These are phyloP conservation scores for Balaeniceps rex DNA, from an alignment of 2,113 vertebrate genomes.

Conservation along the genomic window DNA sequence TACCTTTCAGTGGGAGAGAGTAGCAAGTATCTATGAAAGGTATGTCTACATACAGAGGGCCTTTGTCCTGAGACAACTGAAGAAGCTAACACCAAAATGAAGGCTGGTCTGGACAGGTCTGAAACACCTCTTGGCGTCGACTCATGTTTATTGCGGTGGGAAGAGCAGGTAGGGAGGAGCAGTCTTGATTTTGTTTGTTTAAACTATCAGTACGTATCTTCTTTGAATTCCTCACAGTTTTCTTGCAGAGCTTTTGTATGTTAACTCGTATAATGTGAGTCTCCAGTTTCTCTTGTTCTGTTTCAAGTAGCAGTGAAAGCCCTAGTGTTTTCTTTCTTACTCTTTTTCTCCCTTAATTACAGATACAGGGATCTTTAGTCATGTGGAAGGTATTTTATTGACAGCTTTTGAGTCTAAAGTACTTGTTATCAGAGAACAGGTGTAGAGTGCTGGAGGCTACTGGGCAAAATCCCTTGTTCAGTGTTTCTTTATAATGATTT, in stretches of 20 bases:
- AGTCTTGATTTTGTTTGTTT: neutral
- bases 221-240: neutral
- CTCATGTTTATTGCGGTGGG: neutral
- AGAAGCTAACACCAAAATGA: neutral
- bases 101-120: constrained; percentile 9
- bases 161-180: neutral
- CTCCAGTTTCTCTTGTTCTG: neutral
- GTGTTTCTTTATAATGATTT: neutral
- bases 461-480: neutral
- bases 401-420: neutral
- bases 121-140: neutral
- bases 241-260: neutral
- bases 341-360: neutral
- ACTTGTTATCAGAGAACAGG: neutral
- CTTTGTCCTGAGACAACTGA: neutral
- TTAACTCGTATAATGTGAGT: neutral
- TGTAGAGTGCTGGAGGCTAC: neutral
- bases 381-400: constrained; percentile 14
- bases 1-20: neutral
- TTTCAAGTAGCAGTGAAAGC: neutral
- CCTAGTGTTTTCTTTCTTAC: neutral
- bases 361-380: neutral
- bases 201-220: neutral
- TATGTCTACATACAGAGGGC: neutral
- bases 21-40: neutral